Evolutionary conservation across 2,797 vertebrate species (phyloP), one percentile per base, ranked within the genome.

Genomic region (Ctenochaetus hawaiiensis): DNA sequence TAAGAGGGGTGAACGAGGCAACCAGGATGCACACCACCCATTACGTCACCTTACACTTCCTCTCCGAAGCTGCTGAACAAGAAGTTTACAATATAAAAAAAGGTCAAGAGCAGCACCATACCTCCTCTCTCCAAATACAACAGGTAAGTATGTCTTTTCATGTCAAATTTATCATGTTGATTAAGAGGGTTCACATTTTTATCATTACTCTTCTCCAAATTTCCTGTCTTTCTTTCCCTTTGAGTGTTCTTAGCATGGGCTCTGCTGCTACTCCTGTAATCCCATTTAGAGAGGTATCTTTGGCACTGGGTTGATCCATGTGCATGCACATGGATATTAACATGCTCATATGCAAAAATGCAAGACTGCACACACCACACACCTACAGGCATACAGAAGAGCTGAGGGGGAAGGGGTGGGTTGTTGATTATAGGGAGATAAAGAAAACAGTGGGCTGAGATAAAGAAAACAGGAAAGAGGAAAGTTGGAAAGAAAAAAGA

Each of bases 21-120:
- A 34, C 67, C 61, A 63, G 72, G 75, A 84, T 10, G 53, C 57
- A 65, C 64, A 66, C 8, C 53, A 45, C 43, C 69, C 20, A 64
- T 72, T 74, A 83, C 77, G 83, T 80, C 67, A 86, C 34, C 26
- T 54, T 72, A 6, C 23, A 78, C 75, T 87, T 92, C 88, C 84
- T 84, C 80, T 80, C 57, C 9, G 66, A 47, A 34, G 75, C 79
- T 68, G 53, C 56, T 75, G 16, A 77, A 83, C 26, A 83, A 87
- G 85, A 93, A 87, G 56, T 26, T 30, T 30, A 30, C 30, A 30
- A 30, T 30, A 30, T 75, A 12, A 68, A 69, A 72, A 58, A 67
- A 71, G 77, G 75, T 86, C 57, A 84, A 79, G 53, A 67, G 69
- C 56, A 76, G 60, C 77, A 63, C 48, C 22, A 20, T 71, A 37